Percentiles rank a stretch among this genome's conserved stretches.
Evolutionary conservation across 1,140 invertebrate genomes (phyloP).

Genomic region (Aethina tumida): DNA sequence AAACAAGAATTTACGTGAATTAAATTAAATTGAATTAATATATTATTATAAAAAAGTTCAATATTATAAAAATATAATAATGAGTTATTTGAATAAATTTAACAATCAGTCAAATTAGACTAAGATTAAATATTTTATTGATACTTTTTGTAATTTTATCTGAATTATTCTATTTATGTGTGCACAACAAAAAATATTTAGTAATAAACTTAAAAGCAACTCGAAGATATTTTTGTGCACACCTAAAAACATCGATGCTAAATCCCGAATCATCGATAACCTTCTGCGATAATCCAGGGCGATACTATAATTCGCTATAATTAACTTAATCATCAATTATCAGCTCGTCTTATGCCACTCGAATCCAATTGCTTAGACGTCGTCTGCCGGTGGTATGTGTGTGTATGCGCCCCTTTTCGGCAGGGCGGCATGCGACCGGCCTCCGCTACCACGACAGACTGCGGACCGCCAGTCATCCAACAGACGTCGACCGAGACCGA

Average conservation of each 20-base stretch:
- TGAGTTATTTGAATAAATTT: no score
- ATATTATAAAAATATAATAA: no score
- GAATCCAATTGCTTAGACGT: constrained; percentile 4
- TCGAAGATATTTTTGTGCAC: no score
- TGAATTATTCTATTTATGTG: no score
- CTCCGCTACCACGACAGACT: constrained; percentile 23
- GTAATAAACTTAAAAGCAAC: no score
- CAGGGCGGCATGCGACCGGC: constrained; percentile 26
- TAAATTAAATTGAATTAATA: no score
- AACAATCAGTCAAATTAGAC: no score
- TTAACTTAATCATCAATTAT: constrained; percentile 34
- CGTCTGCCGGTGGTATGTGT: constrained; percentile 14
- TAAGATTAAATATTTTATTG: no score
- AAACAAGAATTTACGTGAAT: no score
- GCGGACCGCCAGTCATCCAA: constrained; percentile 32
- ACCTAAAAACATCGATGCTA: no score
- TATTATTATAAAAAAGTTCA: no score
- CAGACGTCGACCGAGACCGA: constrained; percentile 17
- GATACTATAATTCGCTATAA: constrained; percentile 31
- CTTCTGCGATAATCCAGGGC: constrained; percentile 18
- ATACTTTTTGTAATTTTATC: no score
- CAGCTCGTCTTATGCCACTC: constrained; percentile 23
- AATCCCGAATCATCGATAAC: constrained; percentile 16
- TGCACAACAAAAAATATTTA: not conserved
- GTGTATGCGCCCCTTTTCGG: constrained; percentile 26